A percentile compares a stretch with the other conserved stretches of the same genome.
Evolutionary conservation across 2,888 invertebrate species (phyloP).

Genomic region (Drosophila demipolita): DNA sequence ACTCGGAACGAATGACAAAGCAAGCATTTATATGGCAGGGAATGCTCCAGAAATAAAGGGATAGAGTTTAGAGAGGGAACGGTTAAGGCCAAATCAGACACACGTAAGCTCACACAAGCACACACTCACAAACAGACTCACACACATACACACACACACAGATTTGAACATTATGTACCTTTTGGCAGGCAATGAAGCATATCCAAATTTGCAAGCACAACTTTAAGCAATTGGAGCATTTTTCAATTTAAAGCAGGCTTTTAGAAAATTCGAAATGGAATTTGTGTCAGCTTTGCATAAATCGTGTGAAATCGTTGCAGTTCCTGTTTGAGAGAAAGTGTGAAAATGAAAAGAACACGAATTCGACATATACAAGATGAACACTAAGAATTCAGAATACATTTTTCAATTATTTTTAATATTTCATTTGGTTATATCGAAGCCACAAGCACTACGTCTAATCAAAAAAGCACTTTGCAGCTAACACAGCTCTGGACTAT

Average conservation of each 20-base stretch:
- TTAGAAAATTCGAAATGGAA: conserved; percentile 27
- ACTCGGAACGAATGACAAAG: conserved; percentile 81
- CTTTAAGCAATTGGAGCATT: conserved; percentile 58
- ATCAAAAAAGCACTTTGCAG: conserved; percentile 3
- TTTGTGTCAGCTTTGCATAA: conserved; percentile 12
- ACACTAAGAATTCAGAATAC: conserved; percentile 4
- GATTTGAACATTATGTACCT: conserved; percentile 69
- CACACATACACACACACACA: conserved; percentile 29
- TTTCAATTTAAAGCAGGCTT: conserved; percentile 54
- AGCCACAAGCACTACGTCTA: neutral
- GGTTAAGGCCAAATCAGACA: conserved; percentile 38
- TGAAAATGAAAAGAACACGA: neutral
- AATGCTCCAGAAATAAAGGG: conserved; percentile 36
- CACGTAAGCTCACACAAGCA: conserved; percentile 19
- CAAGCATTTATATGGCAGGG: conserved; percentile 74
- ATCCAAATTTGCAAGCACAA: conserved; percentile 62
- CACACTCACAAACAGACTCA: conserved; percentile 40
- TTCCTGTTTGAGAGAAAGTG: conserved; percentile 8
- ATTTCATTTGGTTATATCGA: neutral
- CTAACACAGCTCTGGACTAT: neutral
- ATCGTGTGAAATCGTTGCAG: neutral
- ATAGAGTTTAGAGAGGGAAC: conserved; percentile 7
- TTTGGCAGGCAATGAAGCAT: conserved; percentile 79
- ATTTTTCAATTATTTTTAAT: neutral
- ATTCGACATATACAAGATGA: neutral